Base-by-base conservation (phyloP, 2,797 vertebrate species). In the Etheostoma perlongum region DNA sequence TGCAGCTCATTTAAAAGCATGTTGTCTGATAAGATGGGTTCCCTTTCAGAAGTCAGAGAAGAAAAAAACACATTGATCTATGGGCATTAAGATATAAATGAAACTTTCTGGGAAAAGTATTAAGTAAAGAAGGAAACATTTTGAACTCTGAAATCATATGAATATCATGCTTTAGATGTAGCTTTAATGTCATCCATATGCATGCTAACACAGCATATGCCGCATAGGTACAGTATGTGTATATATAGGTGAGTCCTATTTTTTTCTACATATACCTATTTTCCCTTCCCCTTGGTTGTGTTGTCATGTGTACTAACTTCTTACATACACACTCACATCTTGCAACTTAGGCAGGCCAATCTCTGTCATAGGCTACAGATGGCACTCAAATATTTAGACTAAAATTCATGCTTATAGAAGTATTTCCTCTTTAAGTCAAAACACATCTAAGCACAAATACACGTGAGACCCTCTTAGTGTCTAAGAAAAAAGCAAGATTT, bases 1-100 rank as follows among this genome's bases (percentile, higher is more conserved):
- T 55, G 82, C 66, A 57, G 67, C 80, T 83, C 71, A 79, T 81
- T 85, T 82, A 80, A 84, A 87, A 81, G 61, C 66, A 75, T 63
- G 64, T 71, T 52, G 64, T 85, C 72, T 86, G 82, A 25, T 62
- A 44, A 74, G 65, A 79, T 18, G 33, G 46, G 2, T 68, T 72
- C 46, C 74, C 62, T 66, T 74, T 74, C 4, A 82, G 68, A 76
- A 70, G 57, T 70, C 66, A n/a, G 36, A 54, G 66, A 68, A n/a
- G 42, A 54, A 64, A 68, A 83, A 63, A 81, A 61, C 58, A 69
- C 40, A 65, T 36, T 84, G 67, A 88, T 78, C 70, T 73, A 55
- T 46, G 47, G 58, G 67, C 52, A 70, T 70, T 72, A 19, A 79
- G 48, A 78, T 27, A 54, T 18, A 36, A 72, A 66, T 58, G 59